A percentile compares a stretch with the other conserved stretches of the same genome.
These are phyloP conservation scores for Monochamus saltuarius DNA, from an alignment of 1,140 invertebrate genomes.

Conservation along the genomic window DNA sequence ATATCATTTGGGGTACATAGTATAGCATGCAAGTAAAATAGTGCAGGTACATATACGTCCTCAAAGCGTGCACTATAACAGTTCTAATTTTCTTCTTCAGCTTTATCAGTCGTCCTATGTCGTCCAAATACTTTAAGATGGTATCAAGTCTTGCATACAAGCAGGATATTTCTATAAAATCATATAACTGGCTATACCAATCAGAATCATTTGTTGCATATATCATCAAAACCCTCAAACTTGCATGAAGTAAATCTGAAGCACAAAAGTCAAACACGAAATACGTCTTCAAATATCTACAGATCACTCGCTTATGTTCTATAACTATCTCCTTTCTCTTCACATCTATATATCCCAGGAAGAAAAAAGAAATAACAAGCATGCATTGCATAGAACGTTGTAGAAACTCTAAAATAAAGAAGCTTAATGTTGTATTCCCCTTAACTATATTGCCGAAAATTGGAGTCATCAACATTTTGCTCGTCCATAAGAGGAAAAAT, in stretches of 20 bases:
- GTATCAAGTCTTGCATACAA: not conserved
- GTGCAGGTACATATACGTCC: slow-evolving; percentile 16
- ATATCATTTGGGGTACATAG: slow-evolving; percentile 8
- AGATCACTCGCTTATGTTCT: slow-evolving; percentile 15
- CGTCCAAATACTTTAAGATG: slow-evolving; percentile 14
- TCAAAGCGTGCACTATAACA: slow-evolving; percentile 12
- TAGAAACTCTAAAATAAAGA: too few species aligned
- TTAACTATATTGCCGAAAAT: not conserved
- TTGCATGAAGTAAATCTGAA: not conserved
- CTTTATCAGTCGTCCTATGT: slow-evolving; percentile 11
- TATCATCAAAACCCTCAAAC: too few species aligned
- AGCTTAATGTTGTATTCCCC: too few species aligned
- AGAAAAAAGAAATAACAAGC: slow-evolving; percentile 13
- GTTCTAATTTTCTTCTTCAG: slow-evolving; percentile 16
- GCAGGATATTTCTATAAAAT: not conserved
- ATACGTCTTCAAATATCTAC: slow-evolving; percentile 18
- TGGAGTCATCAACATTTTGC: not conserved
- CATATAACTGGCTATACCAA: too few species aligned
- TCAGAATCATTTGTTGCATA: slow-evolving; percentile 9
- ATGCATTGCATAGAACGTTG: not conserved
- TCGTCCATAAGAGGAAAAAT: slow-evolving; percentile 21
- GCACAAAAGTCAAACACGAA: slow-evolving; percentile 20
- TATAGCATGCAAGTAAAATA: slow-evolving; percentile 17
- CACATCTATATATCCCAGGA: slow-evolving; percentile 19
- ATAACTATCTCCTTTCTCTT: slow-evolving; percentile 26